These are phyloP conservation scores for Agapostemon virescens DNA, from an alignment of 2,888 invertebrate genomes.

Conservation along the genomic window DNA sequence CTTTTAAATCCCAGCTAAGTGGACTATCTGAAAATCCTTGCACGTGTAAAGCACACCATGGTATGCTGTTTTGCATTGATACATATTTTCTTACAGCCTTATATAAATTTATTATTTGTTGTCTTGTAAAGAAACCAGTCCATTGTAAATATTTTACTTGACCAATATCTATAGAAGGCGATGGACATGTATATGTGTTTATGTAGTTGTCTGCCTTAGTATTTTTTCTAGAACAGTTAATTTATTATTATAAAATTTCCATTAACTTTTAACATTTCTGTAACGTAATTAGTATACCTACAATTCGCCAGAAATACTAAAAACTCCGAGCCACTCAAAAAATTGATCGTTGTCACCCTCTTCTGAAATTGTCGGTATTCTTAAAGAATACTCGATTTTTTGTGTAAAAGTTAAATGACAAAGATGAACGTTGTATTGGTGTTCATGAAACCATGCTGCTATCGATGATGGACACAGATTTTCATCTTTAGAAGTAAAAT, in stretches of 20 bases:
- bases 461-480: slow-evolving; percentile 83
- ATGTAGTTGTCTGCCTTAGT: slow-evolving; percentile 76
- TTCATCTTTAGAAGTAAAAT: slow-evolving; percentile 70
- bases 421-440: slow-evolving; percentile 79
- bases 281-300: slow-evolving; percentile 60
- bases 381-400: slow-evolving; percentile 76
- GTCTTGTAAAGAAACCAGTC: slow-evolving; percentile 81
- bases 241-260: slow-evolving; percentile 1
- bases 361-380: slow-evolving; percentile 79
- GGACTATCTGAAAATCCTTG: slow-evolving; percentile 83
- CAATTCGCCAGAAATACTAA: slow-evolving; percentile 80
- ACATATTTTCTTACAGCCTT: slow-evolving; percentile 74
- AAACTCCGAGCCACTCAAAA: slow-evolving; percentile 83
- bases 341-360: slow-evolving; percentile 76
- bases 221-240: slow-evolving; percentile 66
- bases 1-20: slow-evolving; percentile 80
- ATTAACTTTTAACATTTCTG: slow-evolving; percentile 17
- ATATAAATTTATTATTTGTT: slow-evolving; percentile 78
- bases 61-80: slow-evolving; percentile 68
- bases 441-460: slow-evolving; percentile 82
- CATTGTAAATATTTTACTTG: slow-evolving; percentile 80
- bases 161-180: slow-evolving; percentile 74
- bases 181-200: slow-evolving; percentile 79
- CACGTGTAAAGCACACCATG: slow-evolving; percentile 82
- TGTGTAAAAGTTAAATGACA: slow-evolving; percentile 79